Evolutionary conservation across 1,140 invertebrate genomes (phyloP).

Genomic region (Whitmania pigra): DNA sequence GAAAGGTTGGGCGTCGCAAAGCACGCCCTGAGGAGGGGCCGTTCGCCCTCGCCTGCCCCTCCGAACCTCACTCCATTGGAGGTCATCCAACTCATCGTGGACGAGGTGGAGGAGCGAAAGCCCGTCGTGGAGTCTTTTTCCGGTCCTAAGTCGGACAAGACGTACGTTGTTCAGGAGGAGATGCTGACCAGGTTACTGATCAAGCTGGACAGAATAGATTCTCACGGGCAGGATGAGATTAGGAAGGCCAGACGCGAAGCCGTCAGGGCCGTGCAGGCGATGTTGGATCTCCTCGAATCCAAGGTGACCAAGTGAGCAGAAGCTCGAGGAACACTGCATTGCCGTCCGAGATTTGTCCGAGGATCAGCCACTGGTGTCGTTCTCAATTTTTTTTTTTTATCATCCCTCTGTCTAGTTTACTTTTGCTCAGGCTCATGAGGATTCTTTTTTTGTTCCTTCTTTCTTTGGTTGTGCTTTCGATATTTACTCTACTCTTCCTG

Average conservation of each 20-base stretch:
- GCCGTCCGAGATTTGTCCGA: too few relatives aligned
- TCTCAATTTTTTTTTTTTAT: too few relatives aligned
- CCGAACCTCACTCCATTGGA: constrained; percentile 55
- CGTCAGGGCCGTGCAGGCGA: constrained; percentile 72
- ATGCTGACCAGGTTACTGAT: constrained; percentile 83
- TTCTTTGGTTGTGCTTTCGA: too few relatives aligned
- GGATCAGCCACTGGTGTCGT: too few relatives aligned
- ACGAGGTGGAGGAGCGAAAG: constrained; percentile 64
- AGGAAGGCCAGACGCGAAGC: constrained; percentile 69
- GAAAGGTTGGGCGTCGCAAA: background rate
- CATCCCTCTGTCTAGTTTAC: too few relatives aligned
- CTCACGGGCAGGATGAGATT: constrained; percentile 75
- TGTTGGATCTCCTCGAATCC: constrained; percentile 65
- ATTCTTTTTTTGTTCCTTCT: too few relatives aligned
- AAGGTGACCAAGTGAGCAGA: constrained; percentile 36
- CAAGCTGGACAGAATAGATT: constrained; percentile 78
- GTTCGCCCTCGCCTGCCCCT: constrained; percentile 29
- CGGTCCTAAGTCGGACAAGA: constrained; percentile 62
- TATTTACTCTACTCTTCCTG: too few relatives aligned
- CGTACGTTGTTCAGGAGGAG: constrained; percentile 77
- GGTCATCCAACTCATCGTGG: constrained; percentile 63
- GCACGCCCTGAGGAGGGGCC: constrained; percentile 25
- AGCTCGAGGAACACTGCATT: too few relatives aligned
- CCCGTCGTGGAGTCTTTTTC: constrained; percentile 62
- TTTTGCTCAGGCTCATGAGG: too few relatives aligned